phyloP scores from a whole-genome alignment of 2,797 vertebrate species.

The Coregonus sp. region DNA sequence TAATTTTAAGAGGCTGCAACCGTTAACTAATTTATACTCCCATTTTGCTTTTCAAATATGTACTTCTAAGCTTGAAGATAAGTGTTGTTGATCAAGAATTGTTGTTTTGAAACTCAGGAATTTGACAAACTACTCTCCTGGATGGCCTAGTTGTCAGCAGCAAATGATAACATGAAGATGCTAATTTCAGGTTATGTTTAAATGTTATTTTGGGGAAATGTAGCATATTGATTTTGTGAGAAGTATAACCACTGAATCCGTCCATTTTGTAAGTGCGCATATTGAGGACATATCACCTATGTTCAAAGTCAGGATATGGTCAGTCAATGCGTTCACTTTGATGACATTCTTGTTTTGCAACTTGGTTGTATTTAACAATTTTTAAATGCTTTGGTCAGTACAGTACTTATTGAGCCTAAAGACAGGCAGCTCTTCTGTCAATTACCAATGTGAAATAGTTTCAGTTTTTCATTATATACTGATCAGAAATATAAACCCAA shows the following conservation, averaged over 20 bases:
- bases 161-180: slow-evolving; percentile 30
- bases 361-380: slow-evolving; percentile 8
- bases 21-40: slow-evolving; percentile 42
- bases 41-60: not conserved
- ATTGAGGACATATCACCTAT: slow-evolving; percentile 40
- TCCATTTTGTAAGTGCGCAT: slow-evolving; percentile 22
- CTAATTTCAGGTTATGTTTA: slow-evolving; percentile 26
- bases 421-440: slow-evolving; percentile 45
- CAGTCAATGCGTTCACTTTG: slow-evolving; percentile 29
- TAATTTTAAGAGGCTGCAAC: slow-evolving; percentile 19
- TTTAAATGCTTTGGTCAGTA: slow-evolving; percentile 16
- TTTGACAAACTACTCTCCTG: slow-evolving; percentile 16
- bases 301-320: slow-evolving; percentile 40
- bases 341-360: slow-evolving; percentile 42
- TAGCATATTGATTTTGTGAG: slow-evolving; percentile 22
- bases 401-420: slow-evolving; percentile 50
- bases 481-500: too few relatives aligned
- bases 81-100: slow-evolving; percentile 19
- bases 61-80: slow-evolving; percentile 8
- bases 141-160: slow-evolving; percentile 21
- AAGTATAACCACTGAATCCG: slow-evolving; percentile 53
- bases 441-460: slow-evolving; percentile 67
- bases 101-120: slow-evolving; percentile 52
- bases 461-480: slow-evolving; percentile 25
- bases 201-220: slow-evolving; percentile 8